Evolutionary conservation across 2,888 invertebrate species (phyloP).

Genomic region (Amiota minor): DNA sequence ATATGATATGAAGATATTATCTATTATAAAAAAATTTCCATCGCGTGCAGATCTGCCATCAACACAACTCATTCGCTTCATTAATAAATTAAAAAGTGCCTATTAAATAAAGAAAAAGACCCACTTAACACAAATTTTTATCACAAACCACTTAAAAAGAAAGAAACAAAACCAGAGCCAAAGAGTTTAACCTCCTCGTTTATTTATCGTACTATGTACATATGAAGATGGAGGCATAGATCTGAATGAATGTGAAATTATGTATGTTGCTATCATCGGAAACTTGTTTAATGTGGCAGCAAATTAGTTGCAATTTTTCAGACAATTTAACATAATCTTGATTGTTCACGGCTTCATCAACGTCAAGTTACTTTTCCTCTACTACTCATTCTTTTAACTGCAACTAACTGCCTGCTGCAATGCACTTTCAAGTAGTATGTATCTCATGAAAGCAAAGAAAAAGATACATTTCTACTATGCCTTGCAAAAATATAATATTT

Average conservation of each 20-base stretch:
- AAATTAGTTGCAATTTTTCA: slow-evolving; percentile 65
- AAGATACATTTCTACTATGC: neutral
- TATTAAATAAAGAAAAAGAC: neutral
- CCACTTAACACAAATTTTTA: neutral
- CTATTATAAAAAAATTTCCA: neutral
- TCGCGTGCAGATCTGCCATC: neutral
- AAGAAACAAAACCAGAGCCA: slow-evolving; percentile 9
- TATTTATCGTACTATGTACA: too few relatives aligned
- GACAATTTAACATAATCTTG: slow-evolving; percentile 65
- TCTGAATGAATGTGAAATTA: neutral
- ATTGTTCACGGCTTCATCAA: slow-evolving; percentile 43
- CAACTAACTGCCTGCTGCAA: neutral
- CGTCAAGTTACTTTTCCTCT: neutral
- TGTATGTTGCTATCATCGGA: neutral
- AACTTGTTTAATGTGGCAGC: slow-evolving; percentile 52
- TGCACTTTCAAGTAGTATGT: slow-evolving; percentile 2
- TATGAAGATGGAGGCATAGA: too few relatives aligned
- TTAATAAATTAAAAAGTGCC: neutral
- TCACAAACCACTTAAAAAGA: neutral
- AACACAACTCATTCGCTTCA: neutral
- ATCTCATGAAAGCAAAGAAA: neutral
- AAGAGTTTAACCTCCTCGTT: slow-evolving; percentile 1
- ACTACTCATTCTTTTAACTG: too few relatives aligned
- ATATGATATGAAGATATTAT: slow-evolving; percentile 2
- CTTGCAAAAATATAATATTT: neutral